phyloP scores from a whole-genome alignment of 2,113 vertebrate species.

The Dasyornis broadbenti region DNA sequence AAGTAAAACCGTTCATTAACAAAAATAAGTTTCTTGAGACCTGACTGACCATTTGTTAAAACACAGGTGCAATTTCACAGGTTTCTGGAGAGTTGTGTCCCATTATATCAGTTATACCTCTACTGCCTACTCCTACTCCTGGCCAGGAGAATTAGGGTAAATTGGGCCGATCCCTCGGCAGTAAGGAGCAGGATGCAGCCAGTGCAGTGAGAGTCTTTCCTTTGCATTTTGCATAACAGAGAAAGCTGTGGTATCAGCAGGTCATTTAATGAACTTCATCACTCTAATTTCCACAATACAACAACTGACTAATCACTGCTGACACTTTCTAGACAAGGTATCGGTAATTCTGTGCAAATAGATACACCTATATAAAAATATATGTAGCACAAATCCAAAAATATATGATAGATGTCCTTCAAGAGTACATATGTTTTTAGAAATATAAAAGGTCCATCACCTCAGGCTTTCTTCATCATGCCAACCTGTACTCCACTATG shows the following conservation, averaged over 20 bases:
- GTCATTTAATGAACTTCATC: background rate
- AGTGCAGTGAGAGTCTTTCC: accelerated
- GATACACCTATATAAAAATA: background rate
- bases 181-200: background rate
- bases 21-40: background rate
- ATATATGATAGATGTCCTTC: background rate
- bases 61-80: background rate
- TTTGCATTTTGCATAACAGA: background rate
- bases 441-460: background rate
- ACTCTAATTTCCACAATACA: background rate
- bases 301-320: background rate
- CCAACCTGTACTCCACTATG: background rate
- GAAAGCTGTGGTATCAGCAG: background rate
- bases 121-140: background rate
- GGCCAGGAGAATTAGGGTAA: background rate
- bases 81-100: background rate
- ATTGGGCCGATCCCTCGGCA: background rate
- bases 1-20: background rate
- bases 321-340: background rate
- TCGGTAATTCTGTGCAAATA: background rate
- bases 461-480: background rate
- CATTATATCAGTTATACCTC: background rate
- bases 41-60: background rate
- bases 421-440: background rate
- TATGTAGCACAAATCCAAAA: background rate